These are phyloP conservation scores for Scaptomyza parva DNA, from an alignment of 2,888 invertebrate species.

Conservation along the genomic window DNA sequence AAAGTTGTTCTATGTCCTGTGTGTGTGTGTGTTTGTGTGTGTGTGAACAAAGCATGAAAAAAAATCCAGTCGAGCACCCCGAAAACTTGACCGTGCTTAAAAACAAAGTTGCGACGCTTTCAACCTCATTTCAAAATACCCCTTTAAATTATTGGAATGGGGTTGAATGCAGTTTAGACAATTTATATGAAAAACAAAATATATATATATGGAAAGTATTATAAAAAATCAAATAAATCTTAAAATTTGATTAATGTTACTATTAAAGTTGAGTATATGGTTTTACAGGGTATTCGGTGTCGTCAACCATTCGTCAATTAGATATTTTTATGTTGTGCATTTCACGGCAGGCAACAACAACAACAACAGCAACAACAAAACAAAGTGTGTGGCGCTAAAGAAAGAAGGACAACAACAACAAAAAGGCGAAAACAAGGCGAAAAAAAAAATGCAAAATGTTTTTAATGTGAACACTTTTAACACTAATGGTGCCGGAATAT, in stretches of 20 bases:
- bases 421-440: background rate
- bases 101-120: constrained; percentile 65
- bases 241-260: too few species aligned
- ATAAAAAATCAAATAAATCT: too few species aligned
- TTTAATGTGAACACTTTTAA: constrained; percentile 83
- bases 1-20: constrained; percentile 60
- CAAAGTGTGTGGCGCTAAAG: constrained; percentile 23
- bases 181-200: background rate
- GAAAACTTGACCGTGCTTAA: constrained; percentile 70
- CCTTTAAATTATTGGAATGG: background rate
- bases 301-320: background rate
- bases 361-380: constrained; percentile 15
- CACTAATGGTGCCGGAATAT: constrained; percentile 85
- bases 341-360: constrained; percentile 28
- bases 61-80: constrained; percentile 15
- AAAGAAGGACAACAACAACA: constrained; percentile 11
- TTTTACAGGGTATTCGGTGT: background rate
- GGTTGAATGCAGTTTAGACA: background rate
- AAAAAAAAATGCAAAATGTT: constrained; percentile 79
- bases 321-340: constrained; percentile 12
- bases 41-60: constrained; percentile 34
- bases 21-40: background rate
- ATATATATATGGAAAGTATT: background rate
- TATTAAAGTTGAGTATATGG: background rate
- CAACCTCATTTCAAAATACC: constrained; percentile 13